phyloP scores from a whole-genome alignment of 2,113 vertebrate species.

The Jaculus jaculus region DNA sequence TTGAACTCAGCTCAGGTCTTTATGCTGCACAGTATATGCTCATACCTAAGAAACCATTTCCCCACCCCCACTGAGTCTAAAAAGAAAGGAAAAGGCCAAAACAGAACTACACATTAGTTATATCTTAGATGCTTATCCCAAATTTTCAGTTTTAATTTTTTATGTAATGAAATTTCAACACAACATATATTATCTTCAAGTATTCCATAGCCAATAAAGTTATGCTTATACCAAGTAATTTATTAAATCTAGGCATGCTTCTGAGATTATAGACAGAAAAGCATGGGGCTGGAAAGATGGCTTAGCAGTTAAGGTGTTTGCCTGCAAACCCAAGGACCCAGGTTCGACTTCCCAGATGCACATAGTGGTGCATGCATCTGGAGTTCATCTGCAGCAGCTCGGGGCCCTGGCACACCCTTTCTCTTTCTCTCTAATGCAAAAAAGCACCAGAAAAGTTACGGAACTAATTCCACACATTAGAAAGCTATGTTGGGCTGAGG shows the following conservation, averaged over 20 bases:
- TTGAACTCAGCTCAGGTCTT: no score
- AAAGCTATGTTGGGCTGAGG: neutral
- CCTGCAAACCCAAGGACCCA: no score
- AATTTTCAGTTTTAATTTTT: neutral
- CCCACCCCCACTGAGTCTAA: neutral
- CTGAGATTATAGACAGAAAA: neutral
- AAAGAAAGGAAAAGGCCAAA: neutral
- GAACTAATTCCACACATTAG: neutral
- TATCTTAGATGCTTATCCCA: conserved; percentile 6
- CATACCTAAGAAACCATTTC: no score
- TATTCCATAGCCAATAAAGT: conserved; percentile 35
- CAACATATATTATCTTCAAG: neutral
- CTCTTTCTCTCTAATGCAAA: no score
- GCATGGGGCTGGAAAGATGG: no score
- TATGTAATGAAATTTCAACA: conserved; percentile 30
- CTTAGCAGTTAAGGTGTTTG: no score
- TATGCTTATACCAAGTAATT: neutral
- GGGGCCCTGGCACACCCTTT: no score
- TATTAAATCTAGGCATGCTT: conserved; percentile 29
- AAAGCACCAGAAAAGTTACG: conserved; percentile 18
- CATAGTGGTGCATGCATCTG: no score
- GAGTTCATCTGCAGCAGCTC: no score
- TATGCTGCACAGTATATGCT: no score
- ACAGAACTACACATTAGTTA: neutral
- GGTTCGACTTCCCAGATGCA: no score